A percentile compares a stretch with the other conserved stretches of the same genome.
These are phyloP conservation scores for Salvelinus sp. DNA, from an alignment of 2,113 vertebrate species.

Conservation along the genomic window DNA sequence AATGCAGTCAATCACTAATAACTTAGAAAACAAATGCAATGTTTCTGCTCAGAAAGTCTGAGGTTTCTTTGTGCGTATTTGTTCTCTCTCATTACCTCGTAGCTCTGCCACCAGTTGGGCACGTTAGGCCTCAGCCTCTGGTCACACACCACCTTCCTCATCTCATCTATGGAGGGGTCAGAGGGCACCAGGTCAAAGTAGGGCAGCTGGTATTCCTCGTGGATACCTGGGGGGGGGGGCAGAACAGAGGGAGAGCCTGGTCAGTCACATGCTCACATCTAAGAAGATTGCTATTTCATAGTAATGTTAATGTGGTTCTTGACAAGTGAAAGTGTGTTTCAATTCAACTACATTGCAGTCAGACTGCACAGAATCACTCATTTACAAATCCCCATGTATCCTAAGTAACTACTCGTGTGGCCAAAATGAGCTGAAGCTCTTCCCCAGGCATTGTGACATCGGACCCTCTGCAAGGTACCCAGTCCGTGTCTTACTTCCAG, in stretches of 20 bases:
- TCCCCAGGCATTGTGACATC: too few species aligned
- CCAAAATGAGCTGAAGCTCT: too few species aligned
- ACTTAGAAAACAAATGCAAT: neutral
- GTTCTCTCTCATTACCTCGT: constrained; percentile 78
- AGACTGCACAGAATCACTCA: too few species aligned
- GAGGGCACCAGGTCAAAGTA: constrained; percentile 97
- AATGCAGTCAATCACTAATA: too few species aligned
- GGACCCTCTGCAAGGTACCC: neutral
- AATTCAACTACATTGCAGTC: neutral
- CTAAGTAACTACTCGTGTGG: too few species aligned
- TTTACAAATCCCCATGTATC: too few species aligned
- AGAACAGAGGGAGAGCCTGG: neutral
- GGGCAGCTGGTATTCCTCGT: constrained; percentile 97
- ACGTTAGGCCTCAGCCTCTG: constrained; percentile 94
- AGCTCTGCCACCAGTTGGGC: constrained; percentile 99
- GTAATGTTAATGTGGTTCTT: neutral
- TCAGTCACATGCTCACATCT: constrained; percentile 10
- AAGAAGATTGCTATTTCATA: neutral
- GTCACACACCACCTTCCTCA: constrained; percentile 98
- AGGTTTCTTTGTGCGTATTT: neutral
- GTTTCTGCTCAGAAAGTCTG: too few species aligned
- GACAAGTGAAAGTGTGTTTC: neutral
- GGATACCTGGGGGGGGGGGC: constrained; percentile 80
- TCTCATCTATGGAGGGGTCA: constrained; percentile 97
- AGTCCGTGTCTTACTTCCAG: constrained; percentile 81